These are phyloP conservation scores for Ennomos fuscantarius DNA, from an alignment of 2,888 invertebrate species.

Conservation along the genomic window DNA sequence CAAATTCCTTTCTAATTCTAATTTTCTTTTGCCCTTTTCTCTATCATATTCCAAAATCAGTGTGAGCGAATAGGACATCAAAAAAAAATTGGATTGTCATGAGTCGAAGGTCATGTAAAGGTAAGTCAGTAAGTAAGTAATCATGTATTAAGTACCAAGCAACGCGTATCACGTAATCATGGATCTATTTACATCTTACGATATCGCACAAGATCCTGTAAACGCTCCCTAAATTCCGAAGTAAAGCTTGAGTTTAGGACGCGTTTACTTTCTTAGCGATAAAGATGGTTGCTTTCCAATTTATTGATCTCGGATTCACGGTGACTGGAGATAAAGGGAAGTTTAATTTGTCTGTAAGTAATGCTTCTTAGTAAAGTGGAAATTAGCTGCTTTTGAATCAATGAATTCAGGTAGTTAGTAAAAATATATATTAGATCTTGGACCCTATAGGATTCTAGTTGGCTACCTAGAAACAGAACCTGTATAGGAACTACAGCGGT, in stretches of 20 bases:
- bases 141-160: too few relatives aligned
- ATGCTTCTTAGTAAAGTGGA: conserved; percentile 9
- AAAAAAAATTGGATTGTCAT: too few relatives aligned
- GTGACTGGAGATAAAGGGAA: conserved; percentile 35
- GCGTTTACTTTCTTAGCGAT: conserved; percentile 74
- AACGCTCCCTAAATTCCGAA: conserved; percentile 35
- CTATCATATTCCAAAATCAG: too few relatives aligned
- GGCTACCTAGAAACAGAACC: too few relatives aligned
- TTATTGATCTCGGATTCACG: conserved; percentile 67
- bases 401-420: not conserved
- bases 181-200: not conserved
- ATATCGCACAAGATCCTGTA: conserved; percentile 1
- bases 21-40: too few relatives aligned
- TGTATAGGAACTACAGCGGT: too few relatives aligned
- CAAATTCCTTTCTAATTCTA: too few relatives aligned
- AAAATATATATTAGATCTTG: too few relatives aligned
- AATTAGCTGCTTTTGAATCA: not conserved
- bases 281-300: conserved; percentile 75
- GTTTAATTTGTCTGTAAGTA: conserved; percentile 27
- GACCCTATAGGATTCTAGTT: too few relatives aligned
- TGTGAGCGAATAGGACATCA: too few relatives aligned
- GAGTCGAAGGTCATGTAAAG: too few relatives aligned
- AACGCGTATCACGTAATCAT: not conserved
- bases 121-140: too few relatives aligned
- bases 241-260: conserved; percentile 75